Conservation (phyloP, 2,797 vertebrate species). For the Hippocampus kuda region DNA sequence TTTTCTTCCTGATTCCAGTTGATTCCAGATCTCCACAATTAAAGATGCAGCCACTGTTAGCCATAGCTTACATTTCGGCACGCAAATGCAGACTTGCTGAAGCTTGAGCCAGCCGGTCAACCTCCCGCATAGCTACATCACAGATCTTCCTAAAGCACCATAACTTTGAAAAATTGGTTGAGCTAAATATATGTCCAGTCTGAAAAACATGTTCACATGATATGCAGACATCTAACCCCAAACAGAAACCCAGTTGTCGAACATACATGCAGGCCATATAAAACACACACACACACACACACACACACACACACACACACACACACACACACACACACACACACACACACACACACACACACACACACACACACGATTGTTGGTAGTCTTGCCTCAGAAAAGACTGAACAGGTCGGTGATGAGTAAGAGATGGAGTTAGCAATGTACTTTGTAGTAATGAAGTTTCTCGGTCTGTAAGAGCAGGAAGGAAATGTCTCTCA, state of each 20-base stretch:
- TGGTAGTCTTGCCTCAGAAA: constrained; percentile 34
- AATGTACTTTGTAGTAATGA: constrained; percentile 40
- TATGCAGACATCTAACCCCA: not conserved
- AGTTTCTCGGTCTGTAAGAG: constrained; percentile 55
- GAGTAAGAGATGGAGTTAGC: constrained; percentile 45
- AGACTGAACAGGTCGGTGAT: constrained; percentile 38
- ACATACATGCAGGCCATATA: not conserved
- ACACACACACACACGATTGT: not conserved
- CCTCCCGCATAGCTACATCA: too few species aligned
- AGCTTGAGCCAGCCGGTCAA: too few species aligned
- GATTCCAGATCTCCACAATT: too few species aligned
- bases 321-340: too few species aligned
- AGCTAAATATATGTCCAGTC: not conserved
- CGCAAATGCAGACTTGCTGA: too few species aligned
- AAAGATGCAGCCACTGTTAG: too few species aligned
- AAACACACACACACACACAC: constrained; percentile 6
- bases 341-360: too few species aligned
- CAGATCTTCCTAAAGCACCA: not conserved
- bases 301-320: too few species aligned
- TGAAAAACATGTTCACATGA: not conserved
- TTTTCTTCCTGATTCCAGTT: too few species aligned
- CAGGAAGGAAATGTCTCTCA: constrained; percentile 60
- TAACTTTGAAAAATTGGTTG: not conserved
- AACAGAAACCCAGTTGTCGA: not conserved
- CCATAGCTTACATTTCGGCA: too few species aligned